Evolutionary conservation across 2,797 vertebrate species (phyloP).

Genomic region (Protonibea diacanthus): DNA sequence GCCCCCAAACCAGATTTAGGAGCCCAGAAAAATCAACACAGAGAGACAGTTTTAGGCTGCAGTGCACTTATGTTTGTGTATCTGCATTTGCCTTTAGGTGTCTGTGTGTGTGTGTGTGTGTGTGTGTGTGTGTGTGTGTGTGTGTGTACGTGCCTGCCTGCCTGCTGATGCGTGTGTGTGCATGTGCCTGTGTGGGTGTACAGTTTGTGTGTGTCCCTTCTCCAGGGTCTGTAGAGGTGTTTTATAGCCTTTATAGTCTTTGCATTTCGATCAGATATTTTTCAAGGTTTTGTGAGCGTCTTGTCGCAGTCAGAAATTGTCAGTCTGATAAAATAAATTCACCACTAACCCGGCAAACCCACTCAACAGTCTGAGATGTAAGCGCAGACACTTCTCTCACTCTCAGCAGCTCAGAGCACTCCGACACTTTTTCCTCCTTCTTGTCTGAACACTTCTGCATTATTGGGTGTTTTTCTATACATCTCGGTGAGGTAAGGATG

Average conservation of each 20-base stretch:
- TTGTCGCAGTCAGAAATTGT: constrained; percentile 70
- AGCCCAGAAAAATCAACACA: constrained; percentile 83
- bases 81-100: constrained; percentile 85
- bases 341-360: constrained; percentile 51
- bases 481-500: constrained; percentile 5
- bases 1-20: constrained; percentile 84
- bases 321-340: constrained; percentile 73
- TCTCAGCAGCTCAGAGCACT: constrained; percentile 48
- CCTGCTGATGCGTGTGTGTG: constrained; percentile 33
- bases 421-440: constrained; percentile 45
- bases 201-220: constrained; percentile 72
- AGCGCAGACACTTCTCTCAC: constrained; percentile 51
- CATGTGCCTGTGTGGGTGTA: constrained; percentile 70
- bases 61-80: constrained; percentile 83
- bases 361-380: constrained; percentile 60
- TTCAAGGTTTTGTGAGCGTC: constrained; percentile 73
- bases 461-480: constrained; percentile 21
- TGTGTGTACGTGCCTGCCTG: constrained; percentile 20
- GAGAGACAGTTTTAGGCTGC: constrained; percentile 84
- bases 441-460: constrained; percentile 46
- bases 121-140: constrained; percentile 24
- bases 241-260: constrained; percentile 76
- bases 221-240: constrained; percentile 77
- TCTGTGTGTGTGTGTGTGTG: constrained; percentile 57
- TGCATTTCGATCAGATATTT: constrained; percentile 77